phyloP scores from a whole-genome alignment of 2,888 invertebrate species.

The Seira sanloemensis region DNA sequence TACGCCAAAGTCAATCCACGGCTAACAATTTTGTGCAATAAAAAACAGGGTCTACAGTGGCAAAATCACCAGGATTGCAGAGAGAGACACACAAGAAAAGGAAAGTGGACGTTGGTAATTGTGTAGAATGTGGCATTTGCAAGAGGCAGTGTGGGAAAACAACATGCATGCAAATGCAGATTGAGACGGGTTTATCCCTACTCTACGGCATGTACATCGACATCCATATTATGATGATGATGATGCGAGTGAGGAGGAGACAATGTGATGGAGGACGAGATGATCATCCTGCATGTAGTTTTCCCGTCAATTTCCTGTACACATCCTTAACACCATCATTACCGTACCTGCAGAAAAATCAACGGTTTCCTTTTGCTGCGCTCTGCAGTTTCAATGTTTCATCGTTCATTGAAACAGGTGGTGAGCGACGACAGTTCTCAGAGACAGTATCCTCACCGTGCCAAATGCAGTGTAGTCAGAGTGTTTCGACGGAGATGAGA shows the following conservation, averaged over 20 bases:
- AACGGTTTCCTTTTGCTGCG: conserved; percentile 49
- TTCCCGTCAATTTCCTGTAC: conserved; percentile 45
- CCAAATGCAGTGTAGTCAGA: too few species aligned
- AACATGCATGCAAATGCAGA: too few species aligned
- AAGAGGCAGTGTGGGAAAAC: background rate
- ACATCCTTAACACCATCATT: background rate
- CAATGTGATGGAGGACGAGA: too few species aligned
- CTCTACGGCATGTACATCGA: background rate
- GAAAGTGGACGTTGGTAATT: too few species aligned
- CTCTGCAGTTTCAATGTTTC: background rate
- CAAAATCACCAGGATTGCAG: too few species aligned
- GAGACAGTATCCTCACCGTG: background rate
- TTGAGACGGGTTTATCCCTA: too few species aligned
- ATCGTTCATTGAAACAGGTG: conserved; percentile 54
- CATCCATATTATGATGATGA: conserved; percentile 3
- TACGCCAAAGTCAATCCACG: background rate
- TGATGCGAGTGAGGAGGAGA: too few species aligned
- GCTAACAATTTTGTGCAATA: background rate
- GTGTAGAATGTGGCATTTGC: background rate
- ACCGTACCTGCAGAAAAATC: background rate
- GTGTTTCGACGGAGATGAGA: background rate
- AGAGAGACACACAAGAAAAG: too few species aligned
- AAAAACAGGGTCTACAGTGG: background rate
- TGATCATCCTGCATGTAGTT: conserved; percentile 16
- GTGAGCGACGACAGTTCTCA: conserved; percentile 17